Base-by-base conservation (phyloP, 2,113 vertebrate species). In the Xerus inauris region DNA sequence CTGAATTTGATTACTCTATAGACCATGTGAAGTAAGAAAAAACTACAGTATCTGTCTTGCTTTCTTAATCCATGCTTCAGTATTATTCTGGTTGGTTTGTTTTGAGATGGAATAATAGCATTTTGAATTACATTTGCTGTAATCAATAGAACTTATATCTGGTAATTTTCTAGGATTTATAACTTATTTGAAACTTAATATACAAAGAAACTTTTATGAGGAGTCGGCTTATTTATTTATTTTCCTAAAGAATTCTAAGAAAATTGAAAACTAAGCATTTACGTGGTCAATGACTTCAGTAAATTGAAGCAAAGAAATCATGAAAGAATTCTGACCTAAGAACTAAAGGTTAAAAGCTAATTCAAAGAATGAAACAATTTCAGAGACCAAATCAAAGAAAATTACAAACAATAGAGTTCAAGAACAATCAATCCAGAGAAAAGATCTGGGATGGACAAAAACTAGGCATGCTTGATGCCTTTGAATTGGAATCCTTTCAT, bases 11-110 rank as follows among this genome's bases (percentile, higher is more conserved):
- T 80, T 59, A 12, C 16, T 87, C 4, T 92, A 32, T 42, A 89
- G 82, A 22, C 42, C 5, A 64, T 14, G 17, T 80, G 45, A 49
- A 26, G 73, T 38, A 14, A 81, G 30, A 81, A 6, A 83, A 45
- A 83, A 64, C 3, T 11, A 28, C 57, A 22, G 22, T 89, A 40
- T 59, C 30, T 82, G 51, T 26, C 19, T 47, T 59, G 57, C 26
- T 80, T 16, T 26, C 16, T 75, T 88, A 79, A n/a, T 75, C 82
- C 30, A 89, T 62, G 10, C 32, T 80, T 92, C 40, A 76, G 8
- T 32, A 65, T 89, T 97, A 94, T 94, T 87, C 57, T 85, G 24
- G 17, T 51, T 87, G 1, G 8, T 95, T 84, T 90, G 19, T 84
- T 94, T 85, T 87, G 4, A 90, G 24, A 85, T 45, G 6, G 0